Conservation (phyloP, 2,888 invertebrate species). For the Trissonchulus latispiculum region DNA sequence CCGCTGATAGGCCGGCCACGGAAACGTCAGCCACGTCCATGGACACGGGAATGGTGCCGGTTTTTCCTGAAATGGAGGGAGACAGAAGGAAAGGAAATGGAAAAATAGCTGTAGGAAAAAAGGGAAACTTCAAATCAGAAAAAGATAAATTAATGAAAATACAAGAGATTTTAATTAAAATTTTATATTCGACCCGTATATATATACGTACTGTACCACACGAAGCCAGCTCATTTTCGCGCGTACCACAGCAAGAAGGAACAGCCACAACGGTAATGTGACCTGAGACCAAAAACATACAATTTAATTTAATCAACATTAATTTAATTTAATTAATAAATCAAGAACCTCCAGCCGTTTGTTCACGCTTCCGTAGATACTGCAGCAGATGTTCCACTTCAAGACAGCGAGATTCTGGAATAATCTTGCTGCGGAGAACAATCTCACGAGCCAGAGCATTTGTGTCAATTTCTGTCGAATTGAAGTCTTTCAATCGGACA, state of each 20-base stretch:
- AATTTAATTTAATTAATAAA: background rate
- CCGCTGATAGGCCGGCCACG: slow-evolving; percentile 27
- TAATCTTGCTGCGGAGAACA: slow-evolving; percentile 70
- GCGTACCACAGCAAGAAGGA: too few species aligned
- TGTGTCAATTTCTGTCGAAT: slow-evolving; percentile 63
- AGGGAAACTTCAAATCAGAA: too few species aligned
- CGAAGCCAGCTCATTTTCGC: too few species aligned
- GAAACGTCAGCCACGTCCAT: background rate
- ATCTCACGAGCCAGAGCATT: slow-evolving; percentile 68
- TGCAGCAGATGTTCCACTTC: slow-evolving; percentile 78
- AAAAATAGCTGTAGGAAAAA: too few species aligned
- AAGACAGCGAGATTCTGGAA: slow-evolving; percentile 65
- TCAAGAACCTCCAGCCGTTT: slow-evolving; percentile 32
- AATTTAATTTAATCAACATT: too few species aligned
- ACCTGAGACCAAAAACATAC: too few species aligned
- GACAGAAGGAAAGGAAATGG: too few species aligned
- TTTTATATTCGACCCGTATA: slow-evolving; percentile 20
- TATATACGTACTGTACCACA: too few species aligned
- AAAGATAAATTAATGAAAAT: too few species aligned
- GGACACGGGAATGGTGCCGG: too few species aligned
- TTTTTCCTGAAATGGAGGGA: too few species aligned
- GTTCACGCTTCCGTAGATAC: slow-evolving; percentile 69
- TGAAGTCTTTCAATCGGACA: slow-evolving; percentile 67
- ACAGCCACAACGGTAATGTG: too few species aligned
- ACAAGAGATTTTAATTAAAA: slow-evolving; percentile 9